phyloP scores from a whole-genome alignment of 2,797 vertebrate genomes.

The Karalla daura region DNA sequence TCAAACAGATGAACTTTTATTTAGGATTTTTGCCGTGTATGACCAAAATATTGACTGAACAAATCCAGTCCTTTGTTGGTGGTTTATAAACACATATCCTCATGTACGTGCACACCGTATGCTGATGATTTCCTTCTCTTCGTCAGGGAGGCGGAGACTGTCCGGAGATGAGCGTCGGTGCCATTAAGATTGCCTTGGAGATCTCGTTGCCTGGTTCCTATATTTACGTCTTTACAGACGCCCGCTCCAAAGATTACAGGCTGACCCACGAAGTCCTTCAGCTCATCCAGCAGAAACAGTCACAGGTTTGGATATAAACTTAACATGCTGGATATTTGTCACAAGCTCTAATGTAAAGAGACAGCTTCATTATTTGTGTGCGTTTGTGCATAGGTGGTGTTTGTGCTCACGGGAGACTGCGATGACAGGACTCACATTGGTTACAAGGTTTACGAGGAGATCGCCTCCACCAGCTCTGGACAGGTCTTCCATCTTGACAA shows the following conservation, averaged over 20 bases:
- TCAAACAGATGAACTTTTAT: too few relatives aligned
- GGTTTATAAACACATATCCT: background rate
- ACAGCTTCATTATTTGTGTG: background rate
- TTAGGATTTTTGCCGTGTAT: background rate
- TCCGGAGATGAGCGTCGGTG: slow-evolving; percentile 98
- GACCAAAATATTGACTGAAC: background rate
- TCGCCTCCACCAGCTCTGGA: slow-evolving; percentile 98
- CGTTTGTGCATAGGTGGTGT: slow-evolving; percentile 89
- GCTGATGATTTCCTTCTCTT: slow-evolving; percentile 17
- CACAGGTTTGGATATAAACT: slow-evolving; percentile 86
- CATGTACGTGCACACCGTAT: background rate
- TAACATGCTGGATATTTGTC: background rate
- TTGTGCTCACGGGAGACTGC: slow-evolving; percentile 98
- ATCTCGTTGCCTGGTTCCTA: slow-evolving; percentile 97
- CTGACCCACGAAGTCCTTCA: slow-evolving; percentile 95
- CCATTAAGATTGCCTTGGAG: slow-evolving; percentile 98
- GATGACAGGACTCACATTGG: slow-evolving; percentile 94
- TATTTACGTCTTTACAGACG: slow-evolving; percentile 98
- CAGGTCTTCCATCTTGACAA: slow-evolving; percentile 99
- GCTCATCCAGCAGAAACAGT: slow-evolving; percentile 98
- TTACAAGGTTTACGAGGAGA: slow-evolving; percentile 98
- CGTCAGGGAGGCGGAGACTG: slow-evolving; percentile 96
- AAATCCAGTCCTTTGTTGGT: background rate
- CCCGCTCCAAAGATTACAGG: slow-evolving; percentile 96
- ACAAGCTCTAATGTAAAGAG: background rate